A percentile compares a stretch with the other conserved stretches of the same genome.
Conservation (phyloP, 2,888 invertebrate genomes). For the Sepiola atlantica region DNA sequence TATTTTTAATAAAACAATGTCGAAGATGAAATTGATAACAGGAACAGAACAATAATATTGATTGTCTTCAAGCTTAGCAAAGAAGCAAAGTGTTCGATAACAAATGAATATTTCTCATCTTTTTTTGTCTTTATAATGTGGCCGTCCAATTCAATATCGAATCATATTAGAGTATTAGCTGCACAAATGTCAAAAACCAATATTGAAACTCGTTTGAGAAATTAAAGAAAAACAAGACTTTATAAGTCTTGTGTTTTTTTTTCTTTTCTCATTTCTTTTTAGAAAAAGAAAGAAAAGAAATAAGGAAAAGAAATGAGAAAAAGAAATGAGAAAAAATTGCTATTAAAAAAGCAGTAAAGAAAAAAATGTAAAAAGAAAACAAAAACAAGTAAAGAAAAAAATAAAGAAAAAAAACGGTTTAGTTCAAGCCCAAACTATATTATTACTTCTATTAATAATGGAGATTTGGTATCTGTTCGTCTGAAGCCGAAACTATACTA, state of each 20-base stretch:
- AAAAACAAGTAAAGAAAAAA: too few species aligned
- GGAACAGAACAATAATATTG: not conserved
- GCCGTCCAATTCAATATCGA: not conserved
- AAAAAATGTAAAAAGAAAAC: too few species aligned
- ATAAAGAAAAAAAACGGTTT: too few species aligned
- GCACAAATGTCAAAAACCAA: not conserved
- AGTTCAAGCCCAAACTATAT: too few species aligned
- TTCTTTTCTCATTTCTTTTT: too few species aligned
- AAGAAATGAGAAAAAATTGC: too few species aligned
- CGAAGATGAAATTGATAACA: not conserved
- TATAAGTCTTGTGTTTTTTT: too few species aligned
- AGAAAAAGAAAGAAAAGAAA: not conserved
- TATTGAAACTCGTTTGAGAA: not conserved
- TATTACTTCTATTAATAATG: too few species aligned
- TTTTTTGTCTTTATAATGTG: not conserved
- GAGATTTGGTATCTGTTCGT: too few species aligned
- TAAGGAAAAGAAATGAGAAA: not conserved
- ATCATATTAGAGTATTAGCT: not conserved
- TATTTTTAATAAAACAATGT: not conserved
- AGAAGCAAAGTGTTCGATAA: not conserved
- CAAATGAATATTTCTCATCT: constrained; percentile 32
- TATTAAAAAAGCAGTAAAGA: too few species aligned
- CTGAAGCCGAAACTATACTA: too few species aligned
- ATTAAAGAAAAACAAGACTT: not conserved
- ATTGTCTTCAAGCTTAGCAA: not conserved